A percentile compares a stretch with the other conserved stretches of the same genome.
Conservation (phyloP, 2,797 vertebrate species). For the Leptodactylus fallax region DNA sequence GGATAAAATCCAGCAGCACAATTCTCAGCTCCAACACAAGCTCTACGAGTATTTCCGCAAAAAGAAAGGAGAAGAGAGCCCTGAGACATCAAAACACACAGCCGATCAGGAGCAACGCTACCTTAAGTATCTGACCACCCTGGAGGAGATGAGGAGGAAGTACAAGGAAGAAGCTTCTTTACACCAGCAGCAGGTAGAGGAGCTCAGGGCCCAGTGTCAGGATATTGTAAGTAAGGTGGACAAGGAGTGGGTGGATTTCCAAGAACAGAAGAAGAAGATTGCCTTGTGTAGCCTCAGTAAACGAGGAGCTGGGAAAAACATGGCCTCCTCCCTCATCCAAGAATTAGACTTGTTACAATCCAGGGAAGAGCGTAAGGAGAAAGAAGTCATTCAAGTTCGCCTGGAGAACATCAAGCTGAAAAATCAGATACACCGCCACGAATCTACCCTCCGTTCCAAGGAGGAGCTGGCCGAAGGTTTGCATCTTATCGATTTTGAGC, state of each 20-base stretch:
- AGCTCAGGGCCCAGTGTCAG: conserved; percentile 65
- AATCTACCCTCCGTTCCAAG: conserved; percentile 68
- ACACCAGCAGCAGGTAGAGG: conserved; percentile 67
- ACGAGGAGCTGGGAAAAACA: conserved; percentile 68
- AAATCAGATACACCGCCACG: conserved; percentile 69
- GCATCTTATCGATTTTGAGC: conserved; percentile 74
- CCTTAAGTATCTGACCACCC: conserved; percentile 65
- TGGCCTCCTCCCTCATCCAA: conserved; percentile 60
- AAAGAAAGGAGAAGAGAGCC: conserved; percentile 66
- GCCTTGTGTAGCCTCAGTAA: conserved; percentile 68
- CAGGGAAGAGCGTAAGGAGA: conserved; percentile 71
- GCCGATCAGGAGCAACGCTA: conserved; percentile 73
- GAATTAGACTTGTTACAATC: conserved; percentile 72
- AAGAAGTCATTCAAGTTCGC: conserved; percentile 70
- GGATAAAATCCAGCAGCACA: conserved; percentile 67
- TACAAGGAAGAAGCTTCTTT: conserved; percentile 46
- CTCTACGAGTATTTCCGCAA: conserved; percentile 71
- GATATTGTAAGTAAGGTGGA: conserved; percentile 72
- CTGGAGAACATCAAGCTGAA: conserved; percentile 78
- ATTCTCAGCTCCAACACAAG: conserved; percentile 74
- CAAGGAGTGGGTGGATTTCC: conserved; percentile 73
- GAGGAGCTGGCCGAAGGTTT: conserved; percentile 69
- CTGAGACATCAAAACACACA: conserved; percentile 49
- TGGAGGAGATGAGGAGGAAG: conserved; percentile 73
- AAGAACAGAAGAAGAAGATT: conserved; percentile 73